These are phyloP conservation scores for Noctua janthe DNA, from an alignment of 2,888 invertebrate genomes.

Conservation along the genomic window DNA sequence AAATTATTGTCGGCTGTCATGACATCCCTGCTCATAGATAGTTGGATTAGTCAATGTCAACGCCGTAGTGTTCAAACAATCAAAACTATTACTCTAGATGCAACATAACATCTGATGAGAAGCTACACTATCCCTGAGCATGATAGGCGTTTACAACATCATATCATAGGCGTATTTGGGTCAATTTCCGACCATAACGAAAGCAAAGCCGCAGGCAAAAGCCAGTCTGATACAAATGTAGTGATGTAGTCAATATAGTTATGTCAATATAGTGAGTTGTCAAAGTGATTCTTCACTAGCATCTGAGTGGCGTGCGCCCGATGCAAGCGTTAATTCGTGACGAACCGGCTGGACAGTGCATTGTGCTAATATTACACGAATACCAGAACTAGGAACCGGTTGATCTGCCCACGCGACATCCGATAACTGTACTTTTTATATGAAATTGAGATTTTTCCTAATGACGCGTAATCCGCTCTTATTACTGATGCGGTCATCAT, in stretches of 20 bases:
- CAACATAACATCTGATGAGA: neutral
- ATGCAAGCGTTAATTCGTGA: slow-evolving; percentile 68
- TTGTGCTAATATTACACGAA: slow-evolving; percentile 77
- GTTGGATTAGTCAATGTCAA: neutral
- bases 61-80: neutral
- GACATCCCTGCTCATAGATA: neutral
- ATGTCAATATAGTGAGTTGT: slow-evolving; percentile 14
- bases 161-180: neutral
- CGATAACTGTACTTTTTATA: neutral
- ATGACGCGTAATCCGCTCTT: neutral
- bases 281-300: slow-evolving; percentile 48
- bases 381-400: slow-evolving; percentile 42
- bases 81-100: neutral
- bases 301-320: slow-evolving; percentile 45
- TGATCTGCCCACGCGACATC: slow-evolving; percentile 16
- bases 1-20: neutral
- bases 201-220: neutral
- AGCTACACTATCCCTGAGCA: neutral
- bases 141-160: neutral
- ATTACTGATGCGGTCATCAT: neutral
- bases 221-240: neutral
- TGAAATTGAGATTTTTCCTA: neutral
- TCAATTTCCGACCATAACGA: neutral
- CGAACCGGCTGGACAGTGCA: slow-evolving; percentile 51
- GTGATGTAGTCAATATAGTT: neutral